phyloP scores from a whole-genome alignment of 2,888 invertebrate species.

The Drosophila subquinaria region DNA sequence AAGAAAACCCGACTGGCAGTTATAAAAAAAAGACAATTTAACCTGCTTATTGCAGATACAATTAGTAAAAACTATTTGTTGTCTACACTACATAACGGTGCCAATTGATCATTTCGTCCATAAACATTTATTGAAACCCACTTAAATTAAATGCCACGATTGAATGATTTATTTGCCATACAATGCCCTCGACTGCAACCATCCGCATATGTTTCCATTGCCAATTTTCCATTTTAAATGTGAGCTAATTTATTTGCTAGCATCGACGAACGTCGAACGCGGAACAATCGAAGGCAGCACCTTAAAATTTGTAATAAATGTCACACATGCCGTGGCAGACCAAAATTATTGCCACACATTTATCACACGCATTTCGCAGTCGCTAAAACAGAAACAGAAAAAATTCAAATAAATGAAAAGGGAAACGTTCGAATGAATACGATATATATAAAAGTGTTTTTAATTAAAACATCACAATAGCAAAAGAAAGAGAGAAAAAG shows the following conservation, averaged over 20 bases:
- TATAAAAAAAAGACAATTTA: neutral
- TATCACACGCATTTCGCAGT: conserved; percentile 57
- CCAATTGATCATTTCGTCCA: conserved; percentile 28
- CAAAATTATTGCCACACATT: conserved; percentile 76
- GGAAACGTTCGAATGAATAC: conserved; percentile 56
- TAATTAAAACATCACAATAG: conserved; percentile 65
- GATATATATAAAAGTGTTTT: conserved; percentile 71
- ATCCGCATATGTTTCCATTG: conserved; percentile 55
- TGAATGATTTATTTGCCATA: conserved; percentile 64
- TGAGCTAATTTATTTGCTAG: conserved; percentile 72
- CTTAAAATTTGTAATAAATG: conserved; percentile 76
- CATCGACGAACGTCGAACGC: conserved; percentile 23
- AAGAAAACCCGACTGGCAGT: neutral
- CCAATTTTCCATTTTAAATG: conserved; percentile 71
- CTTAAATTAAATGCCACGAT: conserved; percentile 36
- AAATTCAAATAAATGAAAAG: conserved; percentile 26
- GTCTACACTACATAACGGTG: neutral
- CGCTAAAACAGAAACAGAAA: conserved; percentile 34
- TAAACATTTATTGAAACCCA: conserved; percentile 39
- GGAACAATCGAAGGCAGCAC: conserved; percentile 53
- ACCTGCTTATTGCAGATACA: neutral
- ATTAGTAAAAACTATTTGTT: neutral
- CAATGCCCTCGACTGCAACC: conserved; percentile 18
- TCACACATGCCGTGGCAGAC: conserved; percentile 66
- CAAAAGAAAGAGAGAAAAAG: neutral